A percentile compares a stretch with the other conserved stretches of the same genome.
Evolutionary conservation across 2,797 vertebrate genomes (phyloP).

Genomic region (Podarcis siculus): DNA sequence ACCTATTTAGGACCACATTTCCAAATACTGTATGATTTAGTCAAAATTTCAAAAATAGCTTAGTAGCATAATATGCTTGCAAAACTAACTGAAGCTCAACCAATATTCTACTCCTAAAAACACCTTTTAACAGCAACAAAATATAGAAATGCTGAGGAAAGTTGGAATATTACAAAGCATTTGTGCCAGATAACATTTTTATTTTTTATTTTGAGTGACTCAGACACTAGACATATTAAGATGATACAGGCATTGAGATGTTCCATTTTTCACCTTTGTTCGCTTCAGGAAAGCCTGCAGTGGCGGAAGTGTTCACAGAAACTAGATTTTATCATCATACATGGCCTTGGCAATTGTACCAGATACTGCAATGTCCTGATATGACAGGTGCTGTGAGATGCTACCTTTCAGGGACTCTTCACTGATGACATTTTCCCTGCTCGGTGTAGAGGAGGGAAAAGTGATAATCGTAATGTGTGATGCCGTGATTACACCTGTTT

Average conservation of each 20-base stretch:
- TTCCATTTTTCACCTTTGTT: background rate
- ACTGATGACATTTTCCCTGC: background rate
- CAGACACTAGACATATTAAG: background rate
- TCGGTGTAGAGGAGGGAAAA: background rate
- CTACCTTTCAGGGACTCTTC: slow-evolving; percentile 5
- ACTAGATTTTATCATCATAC: slow-evolving; percentile 8
- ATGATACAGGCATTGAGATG: background rate
- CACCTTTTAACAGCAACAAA: slow-evolving; percentile 27
- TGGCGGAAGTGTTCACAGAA: background rate
- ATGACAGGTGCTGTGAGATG: slow-evolving; percentile 3
- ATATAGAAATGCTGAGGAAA: background rate
- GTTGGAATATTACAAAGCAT: background rate
- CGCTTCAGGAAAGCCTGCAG: background rate
- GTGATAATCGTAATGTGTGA: slow-evolving; percentile 2
- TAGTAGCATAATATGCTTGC: slow-evolving; percentile 61
- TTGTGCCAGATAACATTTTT: background rate
- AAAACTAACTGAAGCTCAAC: slow-evolving; percentile 65
- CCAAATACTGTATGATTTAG: slow-evolving; percentile 74
- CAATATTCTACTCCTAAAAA: slow-evolving; percentile 15
- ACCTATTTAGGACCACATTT: slow-evolving; percentile 61
- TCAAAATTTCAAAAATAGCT: slow-evolving; percentile 67
- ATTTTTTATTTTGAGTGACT: background rate
- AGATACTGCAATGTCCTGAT: background rate
- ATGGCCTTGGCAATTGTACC: background rate
- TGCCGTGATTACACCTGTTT: slow-evolving; percentile 24